Percentiles rank a stretch among this genome's conserved stretches.
phyloP scores from a whole-genome alignment of 2,797 vertebrate species.

The Hemitrygon akajei region DNA sequence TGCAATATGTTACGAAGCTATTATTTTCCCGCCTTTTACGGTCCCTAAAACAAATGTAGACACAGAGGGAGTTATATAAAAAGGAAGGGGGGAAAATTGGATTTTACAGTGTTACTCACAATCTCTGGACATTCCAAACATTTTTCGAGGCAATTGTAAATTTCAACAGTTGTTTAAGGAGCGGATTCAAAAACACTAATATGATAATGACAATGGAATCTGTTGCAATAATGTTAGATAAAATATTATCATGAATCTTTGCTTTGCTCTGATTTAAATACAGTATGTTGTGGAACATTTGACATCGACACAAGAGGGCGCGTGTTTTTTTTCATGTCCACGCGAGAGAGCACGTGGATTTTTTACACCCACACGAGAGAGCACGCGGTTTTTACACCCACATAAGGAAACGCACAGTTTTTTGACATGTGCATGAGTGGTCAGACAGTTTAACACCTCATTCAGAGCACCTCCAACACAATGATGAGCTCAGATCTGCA shows the following conservation, averaged over 20 bases:
- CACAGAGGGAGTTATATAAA: background rate
- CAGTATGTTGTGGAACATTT: no score
- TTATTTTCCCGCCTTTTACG: background rate
- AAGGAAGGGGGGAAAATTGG: background rate
- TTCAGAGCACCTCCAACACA: background rate
- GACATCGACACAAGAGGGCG: background rate
- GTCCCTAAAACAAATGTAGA: background rate
- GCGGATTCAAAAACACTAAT: background rate
- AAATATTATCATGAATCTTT: no score
- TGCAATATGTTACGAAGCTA: no score
- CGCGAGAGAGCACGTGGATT: background rate
- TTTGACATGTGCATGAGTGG: background rate
- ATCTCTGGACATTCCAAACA: background rate
- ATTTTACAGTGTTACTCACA: background rate
- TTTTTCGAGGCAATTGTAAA: background rate
- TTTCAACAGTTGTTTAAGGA: background rate
- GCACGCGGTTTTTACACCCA: no score
- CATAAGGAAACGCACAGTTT: no score
- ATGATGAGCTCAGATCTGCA: background rate
- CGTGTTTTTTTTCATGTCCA: background rate
- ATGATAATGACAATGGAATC: background rate
- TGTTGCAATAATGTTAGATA: background rate
- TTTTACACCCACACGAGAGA: no score
- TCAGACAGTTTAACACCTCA: background rate
- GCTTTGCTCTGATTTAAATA: background rate